A percentile compares a stretch with the other conserved stretches of the same genome.
Conservation (phyloP, 35 echinoderm and acorn worm species). For the Nesometra sesokonis region DNA sequence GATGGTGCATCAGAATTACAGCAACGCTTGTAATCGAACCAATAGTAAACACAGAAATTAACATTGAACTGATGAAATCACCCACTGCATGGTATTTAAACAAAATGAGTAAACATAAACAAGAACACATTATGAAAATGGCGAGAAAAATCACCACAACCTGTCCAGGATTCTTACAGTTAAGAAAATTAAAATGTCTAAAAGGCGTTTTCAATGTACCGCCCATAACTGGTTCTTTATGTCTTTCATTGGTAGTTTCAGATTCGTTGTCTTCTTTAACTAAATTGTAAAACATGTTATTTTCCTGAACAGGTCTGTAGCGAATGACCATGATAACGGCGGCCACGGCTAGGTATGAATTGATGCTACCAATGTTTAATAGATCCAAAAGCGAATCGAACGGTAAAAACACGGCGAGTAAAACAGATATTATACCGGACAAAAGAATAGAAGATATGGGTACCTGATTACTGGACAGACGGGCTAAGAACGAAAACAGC, state of each 20-base stretch:
- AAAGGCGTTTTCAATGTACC: not conserved
- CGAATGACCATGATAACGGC: conserved; percentile 16
- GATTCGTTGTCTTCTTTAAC: not conserved
- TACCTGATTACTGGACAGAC: conserved; percentile 4
- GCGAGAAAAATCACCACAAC: not conserved
- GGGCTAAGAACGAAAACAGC: conserved; percentile 25
- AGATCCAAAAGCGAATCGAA: conserved; percentile 22
- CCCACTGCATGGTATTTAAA: not conserved
- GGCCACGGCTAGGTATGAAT: conserved; percentile 6
- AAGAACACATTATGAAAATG: not conserved
- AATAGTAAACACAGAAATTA: not conserved
- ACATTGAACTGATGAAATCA: not conserved
- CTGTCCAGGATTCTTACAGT: not conserved
- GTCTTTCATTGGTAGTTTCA: not conserved
- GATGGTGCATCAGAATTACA: not conserved
- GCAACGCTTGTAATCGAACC: not conserved
- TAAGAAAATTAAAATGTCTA: not conserved
- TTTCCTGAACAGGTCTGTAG: conserved; percentile 6
- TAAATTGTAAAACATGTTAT: not conserved
- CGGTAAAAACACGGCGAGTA: conserved; percentile 20
- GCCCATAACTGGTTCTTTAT: not conserved
- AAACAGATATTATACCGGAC: not conserved
- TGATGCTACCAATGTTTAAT: conserved; percentile 30
- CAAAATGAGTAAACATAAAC: not conserved
- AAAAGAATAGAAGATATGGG: conserved; percentile 9